A percentile compares a stretch with the other conserved stretches of the same genome.
Conservation (phyloP, 2,797 vertebrate species). For the Morus bassanus region DNA sequence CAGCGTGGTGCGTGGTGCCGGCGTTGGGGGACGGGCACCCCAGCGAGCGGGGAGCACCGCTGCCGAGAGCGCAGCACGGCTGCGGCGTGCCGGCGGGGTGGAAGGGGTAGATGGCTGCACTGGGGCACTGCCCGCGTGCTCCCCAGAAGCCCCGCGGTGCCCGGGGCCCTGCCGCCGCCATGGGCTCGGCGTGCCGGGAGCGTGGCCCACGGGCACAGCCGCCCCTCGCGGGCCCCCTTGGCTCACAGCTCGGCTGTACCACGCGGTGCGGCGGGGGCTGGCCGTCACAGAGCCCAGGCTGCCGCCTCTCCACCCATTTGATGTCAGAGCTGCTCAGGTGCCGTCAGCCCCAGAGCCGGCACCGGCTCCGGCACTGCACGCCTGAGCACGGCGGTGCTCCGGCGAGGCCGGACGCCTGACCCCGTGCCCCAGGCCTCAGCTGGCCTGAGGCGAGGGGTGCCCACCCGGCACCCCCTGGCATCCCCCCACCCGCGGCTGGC, state of each 20-base stretch:
- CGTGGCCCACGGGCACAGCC: not conserved
- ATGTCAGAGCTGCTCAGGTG: constrained; percentile 58
- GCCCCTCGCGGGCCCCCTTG: constrained; percentile 49
- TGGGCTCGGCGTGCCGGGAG: not conserved
- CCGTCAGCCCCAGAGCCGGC: constrained; percentile 64
- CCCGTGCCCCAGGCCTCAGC: not conserved
- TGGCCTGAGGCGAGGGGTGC: not conserved
- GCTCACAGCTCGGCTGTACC: constrained; percentile 8
- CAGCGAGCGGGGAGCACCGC: accelerated
- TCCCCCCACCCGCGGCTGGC: not conserved
- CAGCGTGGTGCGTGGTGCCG: not conserved
- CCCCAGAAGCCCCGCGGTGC: not conserved
- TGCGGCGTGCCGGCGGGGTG: not conserved
- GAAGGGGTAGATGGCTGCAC: not conserved
- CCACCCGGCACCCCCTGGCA: not conserved
- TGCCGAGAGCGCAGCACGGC: not conserved
- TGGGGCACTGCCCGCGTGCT: not conserved
- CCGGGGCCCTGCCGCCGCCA: not conserved
- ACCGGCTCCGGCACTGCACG: constrained; percentile 61
- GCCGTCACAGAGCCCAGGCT: constrained; percentile 51
- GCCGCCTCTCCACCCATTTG: constrained; percentile 58
- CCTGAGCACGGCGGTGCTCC: not conserved
- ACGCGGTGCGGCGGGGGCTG: constrained; percentile 49
- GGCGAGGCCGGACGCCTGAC: not conserved
- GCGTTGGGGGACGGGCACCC: not conserved